These are phyloP conservation scores for Lampris megalopsis DNA, from an alignment of 2,113 vertebrate species.

Conservation along the genomic window DNA sequence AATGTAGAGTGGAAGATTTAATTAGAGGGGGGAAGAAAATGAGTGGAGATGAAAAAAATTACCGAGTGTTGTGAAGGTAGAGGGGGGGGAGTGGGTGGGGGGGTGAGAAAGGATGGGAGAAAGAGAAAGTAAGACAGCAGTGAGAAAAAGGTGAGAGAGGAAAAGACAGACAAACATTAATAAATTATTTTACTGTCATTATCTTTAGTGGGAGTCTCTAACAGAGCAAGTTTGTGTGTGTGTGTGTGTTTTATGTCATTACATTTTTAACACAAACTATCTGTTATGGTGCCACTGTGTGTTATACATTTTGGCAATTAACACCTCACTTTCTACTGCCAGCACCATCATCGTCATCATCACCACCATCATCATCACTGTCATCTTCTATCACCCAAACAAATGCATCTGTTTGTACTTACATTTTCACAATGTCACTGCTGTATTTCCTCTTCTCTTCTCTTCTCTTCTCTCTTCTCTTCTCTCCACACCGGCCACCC, in stretches of 20 bases:
- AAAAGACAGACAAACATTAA: neutral
- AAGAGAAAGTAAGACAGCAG: neutral
- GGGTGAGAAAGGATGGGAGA: neutral
- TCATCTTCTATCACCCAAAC: constrained; percentile 3
- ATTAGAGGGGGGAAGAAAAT: neutral
- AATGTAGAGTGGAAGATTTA: neutral
- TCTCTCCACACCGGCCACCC: neutral
- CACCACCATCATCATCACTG: neutral
- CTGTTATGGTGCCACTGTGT: neutral
- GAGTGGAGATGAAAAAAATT: constrained; percentile 23
- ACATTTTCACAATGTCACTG: constrained; percentile 49
- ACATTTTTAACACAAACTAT: too few species aligned
- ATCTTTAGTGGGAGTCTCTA: too few species aligned
- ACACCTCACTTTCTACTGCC: neutral
- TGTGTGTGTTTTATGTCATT: too few species aligned
- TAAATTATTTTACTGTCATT: too few species aligned
- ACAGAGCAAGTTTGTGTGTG: too few species aligned
- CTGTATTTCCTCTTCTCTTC: constrained; percentile 22
- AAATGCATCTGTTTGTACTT: constrained; percentile 45
- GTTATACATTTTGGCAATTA: neutral
- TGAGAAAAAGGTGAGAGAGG: neutral
- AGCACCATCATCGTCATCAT: neutral
- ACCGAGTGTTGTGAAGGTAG: neutral
- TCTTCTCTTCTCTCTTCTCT: constrained; percentile 12
- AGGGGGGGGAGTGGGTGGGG: too few species aligned